Evolutionary conservation across 2,888 invertebrate species (phyloP).

Genomic region (Dryadula phaetusa): DNA sequence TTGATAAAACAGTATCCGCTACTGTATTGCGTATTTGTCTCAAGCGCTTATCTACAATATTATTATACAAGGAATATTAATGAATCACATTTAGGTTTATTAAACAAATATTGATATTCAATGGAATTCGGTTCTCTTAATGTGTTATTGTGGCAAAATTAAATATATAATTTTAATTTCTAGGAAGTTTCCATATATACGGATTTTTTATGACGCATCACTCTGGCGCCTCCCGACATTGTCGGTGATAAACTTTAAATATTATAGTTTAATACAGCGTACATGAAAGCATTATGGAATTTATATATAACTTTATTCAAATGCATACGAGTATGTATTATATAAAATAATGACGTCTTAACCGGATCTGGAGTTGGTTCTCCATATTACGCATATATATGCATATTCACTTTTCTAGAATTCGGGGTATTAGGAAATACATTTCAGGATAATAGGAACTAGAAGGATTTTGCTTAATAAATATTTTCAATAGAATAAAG

Average conservation of each 20-base stretch:
- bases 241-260: constrained; percentile 49
- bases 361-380: constrained; percentile 3
- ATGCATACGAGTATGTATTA: constrained; percentile 9
- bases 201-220: constrained; percentile 44
- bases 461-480: too few relatives aligned
- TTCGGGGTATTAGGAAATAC: too few relatives aligned
- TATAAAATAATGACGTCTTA: neutral
- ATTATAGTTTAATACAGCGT: constrained; percentile 48
- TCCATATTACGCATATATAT: neutral
- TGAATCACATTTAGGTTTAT: constrained; percentile 52
- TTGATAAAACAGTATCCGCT: constrained; percentile 19
- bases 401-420: neutral
- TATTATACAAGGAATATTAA: constrained; percentile 50
- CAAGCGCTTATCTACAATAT: constrained; percentile 9
- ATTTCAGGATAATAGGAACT: too few relatives aligned
- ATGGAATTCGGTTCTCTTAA: constrained; percentile 47
- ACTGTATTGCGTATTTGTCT: constrained; percentile 24
- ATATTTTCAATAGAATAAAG: too few relatives aligned
- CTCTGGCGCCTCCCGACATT: constrained; percentile 46
- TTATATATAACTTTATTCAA: constrained; percentile 31
- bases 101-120: constrained; percentile 55
- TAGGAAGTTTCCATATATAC: constrained; percentile 45
- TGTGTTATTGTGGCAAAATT: constrained; percentile 56
- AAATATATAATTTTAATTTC: constrained; percentile 54
- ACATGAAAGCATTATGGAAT: constrained; percentile 45